Base-by-base conservation (phyloP, 1,140 invertebrate species). In the Heliothis virescens region DNA sequence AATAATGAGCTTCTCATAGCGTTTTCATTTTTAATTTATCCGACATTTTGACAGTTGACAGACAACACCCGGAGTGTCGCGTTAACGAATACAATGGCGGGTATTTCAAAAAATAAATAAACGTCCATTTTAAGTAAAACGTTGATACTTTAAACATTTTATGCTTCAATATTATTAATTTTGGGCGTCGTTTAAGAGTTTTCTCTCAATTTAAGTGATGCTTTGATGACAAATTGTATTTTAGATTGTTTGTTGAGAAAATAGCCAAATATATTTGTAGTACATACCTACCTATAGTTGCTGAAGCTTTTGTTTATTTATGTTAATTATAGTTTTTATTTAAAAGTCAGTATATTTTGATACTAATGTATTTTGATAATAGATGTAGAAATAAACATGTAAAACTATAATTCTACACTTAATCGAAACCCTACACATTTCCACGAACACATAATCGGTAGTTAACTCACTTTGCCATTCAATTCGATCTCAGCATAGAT, bases 401-500 rank as follows among this genome's bases (percentile, higher is more conserved):
- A 1, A 1, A 26, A 26, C 21, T 2, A 57, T 10, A 21, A 57
- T 57, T 9, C 16, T 57, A 57, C 55, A 57, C 16, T 57, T 10
- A 18, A 62, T 29, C 59, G 29, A 62, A 34, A 62, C 4, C 55
- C 59, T 10, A 12, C 13, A 15, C 16, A 12, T 18, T 10, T 48
- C 34, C 16, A 5, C 34, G 10, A 16, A 16, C n/a, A 48, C 62
- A 65, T 48, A 47, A 65, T 12, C 41, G 41, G 34, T 48, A 48
- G 62, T 65, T 65, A 65, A 65, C 9, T 65, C 15, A 65, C 41
- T 65, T 65, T 41, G 2, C 18, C 34, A 41, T 65, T 65, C 62
- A 65, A 18, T 65, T 62, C 34, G 41, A 26, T 60, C 72, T 48
- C 72, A 74, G 62, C 62, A 65, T 65, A 48, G 55, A 60, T 74